Conservation (phyloP, 2,113 vertebrate genomes). For the Ctenomys sociabilis region DNA sequence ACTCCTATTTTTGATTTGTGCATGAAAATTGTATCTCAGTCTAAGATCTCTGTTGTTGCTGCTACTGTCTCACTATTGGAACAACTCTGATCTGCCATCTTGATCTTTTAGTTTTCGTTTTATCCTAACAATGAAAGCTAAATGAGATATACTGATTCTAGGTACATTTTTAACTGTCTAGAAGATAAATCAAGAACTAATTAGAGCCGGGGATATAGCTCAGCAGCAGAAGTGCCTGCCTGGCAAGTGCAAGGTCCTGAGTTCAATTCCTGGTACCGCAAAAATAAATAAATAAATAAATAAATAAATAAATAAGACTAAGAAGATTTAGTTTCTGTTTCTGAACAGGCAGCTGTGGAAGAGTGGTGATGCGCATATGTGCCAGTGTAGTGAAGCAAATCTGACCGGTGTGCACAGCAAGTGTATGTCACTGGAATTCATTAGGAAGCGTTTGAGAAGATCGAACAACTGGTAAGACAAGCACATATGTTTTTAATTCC, state of each 20-base stretch:
- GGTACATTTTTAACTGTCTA: conserved; percentile 82
- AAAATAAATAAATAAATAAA: too few species aligned
- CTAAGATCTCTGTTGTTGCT: conserved; percentile 86
- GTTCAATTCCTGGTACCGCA: too few species aligned
- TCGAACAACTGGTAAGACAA: conserved; percentile 81
- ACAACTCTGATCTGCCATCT: conserved; percentile 84
- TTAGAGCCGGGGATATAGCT: background rate
- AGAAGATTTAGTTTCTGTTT: conserved; percentile 78
- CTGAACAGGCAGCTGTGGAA: conserved; percentile 73
- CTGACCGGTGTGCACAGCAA: conserved; percentile 81
- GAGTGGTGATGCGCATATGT: conserved; percentile 86
- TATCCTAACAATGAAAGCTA: conserved; percentile 82
- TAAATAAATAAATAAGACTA: too few species aligned
- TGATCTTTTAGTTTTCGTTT: conserved; percentile 60
- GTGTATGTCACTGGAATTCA: conserved; percentile 81
- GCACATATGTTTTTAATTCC: conserved; percentile 79
- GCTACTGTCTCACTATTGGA: conserved; percentile 84
- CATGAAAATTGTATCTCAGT: conserved; percentile 86
- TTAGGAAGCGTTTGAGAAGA: conserved; percentile 81
- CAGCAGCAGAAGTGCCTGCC: too few species aligned
- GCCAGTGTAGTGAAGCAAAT: conserved; percentile 84
- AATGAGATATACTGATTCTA: conserved; percentile 78
- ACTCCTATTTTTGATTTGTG: conserved; percentile 85
- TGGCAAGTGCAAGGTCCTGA: too few species aligned
- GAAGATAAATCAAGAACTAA: conserved; percentile 83